phyloP scores from a whole-genome alignment of 2,888 invertebrate genomes.

The Deroplatys truncata region DNA sequence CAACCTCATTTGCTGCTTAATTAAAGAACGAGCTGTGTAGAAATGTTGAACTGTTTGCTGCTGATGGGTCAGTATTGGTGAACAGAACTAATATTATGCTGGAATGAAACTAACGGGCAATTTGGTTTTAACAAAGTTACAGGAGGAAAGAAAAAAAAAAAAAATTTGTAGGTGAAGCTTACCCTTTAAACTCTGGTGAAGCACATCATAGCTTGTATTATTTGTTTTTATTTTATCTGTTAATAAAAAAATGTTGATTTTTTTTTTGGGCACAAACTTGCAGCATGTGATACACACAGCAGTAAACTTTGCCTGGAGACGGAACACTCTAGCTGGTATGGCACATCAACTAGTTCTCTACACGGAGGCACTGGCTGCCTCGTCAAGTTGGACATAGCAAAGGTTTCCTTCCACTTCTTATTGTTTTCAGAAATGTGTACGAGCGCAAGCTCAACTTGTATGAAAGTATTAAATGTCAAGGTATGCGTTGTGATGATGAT shows the following conservation, averaged over 20 bases:
- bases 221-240: conserved; percentile 15
- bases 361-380: background rate
- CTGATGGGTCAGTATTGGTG: background rate
- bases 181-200: background rate
- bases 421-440: conserved; percentile 1
- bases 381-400: background rate
- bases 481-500: conserved; percentile 16
- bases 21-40: background rate
- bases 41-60: background rate
- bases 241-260: background rate
- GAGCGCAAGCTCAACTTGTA: conserved; percentile 14
- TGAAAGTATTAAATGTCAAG: conserved; percentile 8
- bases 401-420: conserved; percentile 1
- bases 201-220: background rate
- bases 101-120: conserved; percentile 4
- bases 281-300: background rate
- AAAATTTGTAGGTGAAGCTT: conserved; percentile 1
- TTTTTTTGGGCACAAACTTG: conserved; percentile 11
- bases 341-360: background rate
- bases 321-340: background rate
- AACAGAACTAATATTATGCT: conserved; percentile 8
- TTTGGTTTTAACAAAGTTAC: background rate
- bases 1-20: background rate
- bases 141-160: background rate
- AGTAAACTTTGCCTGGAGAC: background rate